These are phyloP conservation scores for Erythrocercus mccallii DNA, from an alignment of 2,113 vertebrate species.

Conservation along the genomic window DNA sequence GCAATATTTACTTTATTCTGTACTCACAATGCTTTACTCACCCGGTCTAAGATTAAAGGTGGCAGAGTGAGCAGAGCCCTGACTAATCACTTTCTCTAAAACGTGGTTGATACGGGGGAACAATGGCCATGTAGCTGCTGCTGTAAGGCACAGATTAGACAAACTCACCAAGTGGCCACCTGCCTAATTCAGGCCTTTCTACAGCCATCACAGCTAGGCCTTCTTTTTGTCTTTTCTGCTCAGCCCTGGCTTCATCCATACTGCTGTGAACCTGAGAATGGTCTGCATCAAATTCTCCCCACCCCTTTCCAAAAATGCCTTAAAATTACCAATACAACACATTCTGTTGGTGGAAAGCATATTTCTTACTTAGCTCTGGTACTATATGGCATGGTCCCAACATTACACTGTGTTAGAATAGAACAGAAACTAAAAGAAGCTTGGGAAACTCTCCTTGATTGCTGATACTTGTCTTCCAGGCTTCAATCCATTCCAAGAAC, in stretches of 20 bases:
- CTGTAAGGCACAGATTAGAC: background rate
- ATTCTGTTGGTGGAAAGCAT: background rate
- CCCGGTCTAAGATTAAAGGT: background rate
- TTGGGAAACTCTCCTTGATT: background rate
- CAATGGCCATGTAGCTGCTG: background rate
- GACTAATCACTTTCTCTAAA: background rate
- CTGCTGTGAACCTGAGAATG: background rate
- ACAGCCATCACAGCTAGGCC: background rate
- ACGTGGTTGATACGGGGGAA: background rate
- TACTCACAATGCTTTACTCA: background rate
- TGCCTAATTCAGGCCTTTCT: background rate
- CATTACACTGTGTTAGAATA: background rate
- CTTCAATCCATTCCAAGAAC: background rate
- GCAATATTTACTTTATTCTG: background rate
- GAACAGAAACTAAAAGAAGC: background rate
- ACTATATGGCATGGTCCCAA: background rate
- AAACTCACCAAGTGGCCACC: background rate
- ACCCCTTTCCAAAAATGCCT: background rate
- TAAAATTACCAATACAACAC: background rate
- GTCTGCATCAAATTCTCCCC: background rate
- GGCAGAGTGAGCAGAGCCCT: background rate
- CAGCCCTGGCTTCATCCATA: background rate
- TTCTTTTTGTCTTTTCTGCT: background rate
- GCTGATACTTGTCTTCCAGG: background rate
- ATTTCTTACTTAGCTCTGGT: background rate